phyloP scores from a whole-genome alignment of 2,888 invertebrate genomes.

The Drosophila setosimentum region DNA sequence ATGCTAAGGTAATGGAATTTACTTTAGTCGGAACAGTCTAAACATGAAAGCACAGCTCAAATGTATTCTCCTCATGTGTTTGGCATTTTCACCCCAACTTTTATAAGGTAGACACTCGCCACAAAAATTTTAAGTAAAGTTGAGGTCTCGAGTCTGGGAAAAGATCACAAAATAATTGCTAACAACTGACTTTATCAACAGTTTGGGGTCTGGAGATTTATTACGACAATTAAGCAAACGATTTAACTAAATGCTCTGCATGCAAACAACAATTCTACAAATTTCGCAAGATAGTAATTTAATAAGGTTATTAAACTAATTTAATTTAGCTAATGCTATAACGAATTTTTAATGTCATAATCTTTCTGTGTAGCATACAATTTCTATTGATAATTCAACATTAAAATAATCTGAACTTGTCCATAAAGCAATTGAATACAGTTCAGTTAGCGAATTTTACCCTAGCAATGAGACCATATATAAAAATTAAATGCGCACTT shows the following conservation, averaged over 20 bases:
- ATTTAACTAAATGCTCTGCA: conserved; percentile 25
- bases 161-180: conserved; percentile 10
- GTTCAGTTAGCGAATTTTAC: conserved; percentile 26
- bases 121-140: neutral
- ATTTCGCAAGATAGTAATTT: conserved; percentile 25
- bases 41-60: neutral
- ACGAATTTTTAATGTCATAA: conserved; percentile 13
- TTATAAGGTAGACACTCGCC: conserved; percentile 5
- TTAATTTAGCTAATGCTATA: conserved; percentile 16
- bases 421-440: conserved; percentile 33
- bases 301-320: conserved; percentile 16
- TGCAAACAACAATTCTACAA: conserved; percentile 30
- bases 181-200: neutral
- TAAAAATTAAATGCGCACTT: conserved; percentile 53
- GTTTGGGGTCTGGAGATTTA: neutral
- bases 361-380: conserved; percentile 36
- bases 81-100: conserved; percentile 18
- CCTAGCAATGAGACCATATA: conserved; percentile 49
- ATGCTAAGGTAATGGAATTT: neutral
- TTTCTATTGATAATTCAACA: conserved; percentile 20
- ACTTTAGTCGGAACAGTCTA: neutral
- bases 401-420: conserved; percentile 35
- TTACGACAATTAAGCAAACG: neutral
- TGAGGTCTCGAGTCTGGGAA: conserved; percentile 9
- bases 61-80: conserved; percentile 22